Evolutionary conservation across 2,113 vertebrate genomes (phyloP).

Genomic region (Phrynosoma blainvillii): DNA sequence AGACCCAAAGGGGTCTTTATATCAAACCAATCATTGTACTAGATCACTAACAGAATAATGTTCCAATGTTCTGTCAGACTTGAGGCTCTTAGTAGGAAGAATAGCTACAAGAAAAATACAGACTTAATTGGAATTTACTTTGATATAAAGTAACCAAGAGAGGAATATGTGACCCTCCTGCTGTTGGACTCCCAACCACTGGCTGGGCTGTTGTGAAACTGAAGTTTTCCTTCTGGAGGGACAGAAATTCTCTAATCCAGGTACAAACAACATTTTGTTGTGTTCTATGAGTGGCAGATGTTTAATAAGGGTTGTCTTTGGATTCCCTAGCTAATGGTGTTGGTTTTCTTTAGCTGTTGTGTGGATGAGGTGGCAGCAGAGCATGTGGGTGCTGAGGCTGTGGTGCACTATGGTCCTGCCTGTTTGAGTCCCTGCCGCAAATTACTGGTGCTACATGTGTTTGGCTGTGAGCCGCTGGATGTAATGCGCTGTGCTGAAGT

Average conservation of each 20-base stretch:
- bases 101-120: too few relatives aligned
- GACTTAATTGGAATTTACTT: too few relatives aligned
- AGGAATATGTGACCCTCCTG: background rate
- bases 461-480: conserved; percentile 81
- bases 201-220: background rate
- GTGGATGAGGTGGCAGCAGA: conserved; percentile 94
- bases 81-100: background rate
- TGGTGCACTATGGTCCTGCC: conserved; percentile 87
- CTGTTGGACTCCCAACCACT: background rate
- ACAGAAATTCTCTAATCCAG: background rate
- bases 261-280: background rate
- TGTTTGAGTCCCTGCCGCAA: conserved; percentile 89
- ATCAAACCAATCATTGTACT: too few relatives aligned
- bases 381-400: conserved; percentile 83
- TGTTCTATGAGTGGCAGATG: background rate
- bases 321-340: background rate
- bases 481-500: conserved; percentile 73
- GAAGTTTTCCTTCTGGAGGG: background rate
- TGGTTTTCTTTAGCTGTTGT: conserved; percentile 84
- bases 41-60: too few relatives aligned
- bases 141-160: background rate
- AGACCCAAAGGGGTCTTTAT: too few relatives aligned
- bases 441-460: conserved; percentile 86
- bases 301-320: background rate
- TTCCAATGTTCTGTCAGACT: too few relatives aligned